Evolutionary conservation across 23 tunicate genomes (phyloP).

Genomic region (Corella eumyota): DNA sequence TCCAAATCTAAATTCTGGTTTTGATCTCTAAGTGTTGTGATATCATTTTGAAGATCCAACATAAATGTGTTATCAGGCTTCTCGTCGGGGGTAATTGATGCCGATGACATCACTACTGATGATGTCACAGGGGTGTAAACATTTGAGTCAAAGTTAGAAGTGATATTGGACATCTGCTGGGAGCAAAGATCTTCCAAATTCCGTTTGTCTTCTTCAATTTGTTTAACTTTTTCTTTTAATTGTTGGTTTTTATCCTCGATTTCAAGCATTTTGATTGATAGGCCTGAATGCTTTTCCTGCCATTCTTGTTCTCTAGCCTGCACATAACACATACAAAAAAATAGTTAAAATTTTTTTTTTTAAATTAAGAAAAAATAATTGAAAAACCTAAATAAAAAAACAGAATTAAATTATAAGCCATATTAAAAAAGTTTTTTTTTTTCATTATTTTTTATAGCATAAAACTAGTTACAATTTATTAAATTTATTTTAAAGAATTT

Average conservation of each 20-base stretch:
- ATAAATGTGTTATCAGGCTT: neutral
- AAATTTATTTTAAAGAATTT: neutral
- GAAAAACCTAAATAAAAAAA: neutral
- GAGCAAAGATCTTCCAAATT: constrained; percentile 73
- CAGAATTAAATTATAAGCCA: neutral
- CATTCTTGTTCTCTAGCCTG: constrained; percentile 72
- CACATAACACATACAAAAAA: neutral
- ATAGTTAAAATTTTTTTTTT: neutral
- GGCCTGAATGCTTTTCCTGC: constrained; percentile 29
- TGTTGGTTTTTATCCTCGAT: constrained; percentile 8
- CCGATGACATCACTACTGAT: too few species aligned
- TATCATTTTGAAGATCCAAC: neutral
- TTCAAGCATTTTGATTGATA: constrained; percentile 1
- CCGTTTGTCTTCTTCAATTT: constrained; percentile 70
- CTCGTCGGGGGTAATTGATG: constrained; percentile 3
- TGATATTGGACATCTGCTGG: constrained; percentile 45
- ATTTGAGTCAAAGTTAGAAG: constrained; percentile 31
- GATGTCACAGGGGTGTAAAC: constrained; percentile 3
- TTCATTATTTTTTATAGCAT: too few species aligned
- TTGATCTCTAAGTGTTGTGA: neutral
- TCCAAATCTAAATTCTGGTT: too few species aligned
- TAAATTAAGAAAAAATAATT: neutral
- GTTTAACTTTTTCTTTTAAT: constrained; percentile 18
- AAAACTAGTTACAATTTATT: too few species aligned
- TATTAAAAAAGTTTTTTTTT: neutral